Percentiles rank a stretch among this genome's conserved stretches.
phyloP scores from a whole-genome alignment of 2,797 vertebrate species.

The Taeniopygia guttata region DNA sequence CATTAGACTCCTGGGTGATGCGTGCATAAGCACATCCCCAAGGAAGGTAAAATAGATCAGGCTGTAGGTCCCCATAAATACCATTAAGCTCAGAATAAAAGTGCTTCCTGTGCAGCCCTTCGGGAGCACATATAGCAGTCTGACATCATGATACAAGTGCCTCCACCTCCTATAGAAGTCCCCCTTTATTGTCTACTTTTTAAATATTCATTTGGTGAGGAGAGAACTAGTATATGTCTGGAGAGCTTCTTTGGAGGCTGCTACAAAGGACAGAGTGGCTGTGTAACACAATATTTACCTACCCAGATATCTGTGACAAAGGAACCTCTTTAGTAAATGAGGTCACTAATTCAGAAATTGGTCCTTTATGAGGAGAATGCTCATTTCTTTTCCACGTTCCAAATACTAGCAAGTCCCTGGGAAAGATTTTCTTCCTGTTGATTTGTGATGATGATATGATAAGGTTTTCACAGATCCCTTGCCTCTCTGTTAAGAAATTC shows the following conservation, averaged over 20 bases:
- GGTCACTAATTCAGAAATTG: conserved; percentile 65
- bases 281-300: conserved; percentile 35
- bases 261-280: neutral
- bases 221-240: neutral
- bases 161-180: conserved; percentile 47
- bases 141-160: conserved; percentile 60
- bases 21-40: neutral
- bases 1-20: conserved; percentile 10
- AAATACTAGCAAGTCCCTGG: neutral
- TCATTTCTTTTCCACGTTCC: neutral
- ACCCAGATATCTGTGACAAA: conserved; percentile 53
- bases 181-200: conserved; percentile 57
- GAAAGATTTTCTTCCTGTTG: conserved; percentile 66
- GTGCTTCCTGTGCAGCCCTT: conserved; percentile 45
- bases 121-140: conserved; percentile 39
- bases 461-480: conserved; percentile 41
- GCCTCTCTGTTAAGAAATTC: conserved; percentile 47
- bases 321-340: conserved; percentile 55
- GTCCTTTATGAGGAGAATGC: neutral
- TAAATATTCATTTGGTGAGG: conserved; percentile 64
- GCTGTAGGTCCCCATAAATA: conserved; percentile 17
- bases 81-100: conserved; percentile 55
- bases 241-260: conserved; percentile 24
- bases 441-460: conserved; percentile 52
- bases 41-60: conserved; percentile 25